Evolutionary conservation across 2,888 invertebrate genomes (phyloP).

Genomic region (Linnaemya tessellans): DNA sequence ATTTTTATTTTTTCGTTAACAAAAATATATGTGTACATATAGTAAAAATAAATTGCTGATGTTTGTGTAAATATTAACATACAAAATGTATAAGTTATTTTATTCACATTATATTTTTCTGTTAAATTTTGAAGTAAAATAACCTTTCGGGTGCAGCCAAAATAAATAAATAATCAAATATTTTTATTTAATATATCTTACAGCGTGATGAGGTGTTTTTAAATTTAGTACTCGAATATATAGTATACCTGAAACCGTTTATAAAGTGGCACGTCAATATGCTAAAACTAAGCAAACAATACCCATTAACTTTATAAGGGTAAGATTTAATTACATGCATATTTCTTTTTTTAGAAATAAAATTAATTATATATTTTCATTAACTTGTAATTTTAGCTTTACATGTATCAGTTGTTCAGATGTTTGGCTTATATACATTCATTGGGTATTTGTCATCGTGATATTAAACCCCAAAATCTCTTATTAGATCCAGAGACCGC

Average conservation of each 20-base stretch:
- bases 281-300: slow-evolving; percentile 99
- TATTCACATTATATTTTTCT: slow-evolving; percentile 14
- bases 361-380: neutral
- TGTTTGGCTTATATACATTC: slow-evolving; percentile 99
- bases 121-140: slow-evolving; percentile 36
- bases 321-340: slow-evolving; percentile 85
- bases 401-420: slow-evolving; percentile 99
- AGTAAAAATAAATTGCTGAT: slow-evolving; percentile 13
- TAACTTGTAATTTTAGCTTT: slow-evolving; percentile 87
- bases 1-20: slow-evolving; percentile 7
- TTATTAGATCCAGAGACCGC: slow-evolving; percentile 98
- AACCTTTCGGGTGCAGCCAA: neutral
- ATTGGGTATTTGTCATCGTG: slow-evolving; percentile 99
- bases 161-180: slow-evolving; percentile 18
- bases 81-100: neutral
- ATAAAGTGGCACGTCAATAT: slow-evolving; percentile 99
- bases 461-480: slow-evolving; percentile 99
- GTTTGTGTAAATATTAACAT: slow-evolving; percentile 5
- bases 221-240: slow-evolving; percentile 99
- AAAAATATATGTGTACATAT: no score
- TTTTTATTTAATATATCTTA: slow-evolving; percentile 69
- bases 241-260: slow-evolving; percentile 99
- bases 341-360: neutral
- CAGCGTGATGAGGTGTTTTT: slow-evolving; percentile 99
- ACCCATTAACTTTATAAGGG: slow-evolving; percentile 99